phyloP scores from a whole-genome alignment of 2,113 vertebrate species.

The Lepisosteus osseus region DNA sequence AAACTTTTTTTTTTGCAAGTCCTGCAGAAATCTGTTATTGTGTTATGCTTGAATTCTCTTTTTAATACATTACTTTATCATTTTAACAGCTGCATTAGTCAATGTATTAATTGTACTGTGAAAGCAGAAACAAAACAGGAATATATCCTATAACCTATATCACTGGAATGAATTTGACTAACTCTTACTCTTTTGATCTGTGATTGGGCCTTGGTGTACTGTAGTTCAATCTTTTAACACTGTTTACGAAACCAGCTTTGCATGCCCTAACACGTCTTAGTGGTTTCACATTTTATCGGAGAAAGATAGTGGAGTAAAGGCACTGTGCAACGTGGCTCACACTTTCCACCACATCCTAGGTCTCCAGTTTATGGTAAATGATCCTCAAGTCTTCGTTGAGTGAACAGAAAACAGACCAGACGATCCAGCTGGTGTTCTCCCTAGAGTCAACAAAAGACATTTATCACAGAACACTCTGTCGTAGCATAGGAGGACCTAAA shows the following conservation, averaged over 20 bases:
- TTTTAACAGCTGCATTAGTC: too few relatives aligned
- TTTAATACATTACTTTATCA: too few relatives aligned
- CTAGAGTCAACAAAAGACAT: constrained; percentile 51
- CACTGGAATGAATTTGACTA: too few relatives aligned
- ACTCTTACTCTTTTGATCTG: not conserved
- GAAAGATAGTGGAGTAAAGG: constrained; percentile 60
- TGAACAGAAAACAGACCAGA: constrained; percentile 57
- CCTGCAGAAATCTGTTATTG: too few relatives aligned
- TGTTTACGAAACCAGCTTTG: constrained; percentile 61
- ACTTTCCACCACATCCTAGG: constrained; percentile 54
- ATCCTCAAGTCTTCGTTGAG: constrained; percentile 49
- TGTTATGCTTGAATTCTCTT: too few relatives aligned
- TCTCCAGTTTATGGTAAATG: constrained; percentile 52
- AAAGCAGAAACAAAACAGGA: too few relatives aligned
- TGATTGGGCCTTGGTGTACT: not conserved
- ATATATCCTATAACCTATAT: too few relatives aligned
- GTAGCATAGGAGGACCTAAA: constrained; percentile 43
- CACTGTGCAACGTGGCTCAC: constrained; percentile 48
- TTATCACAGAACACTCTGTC: constrained; percentile 55
- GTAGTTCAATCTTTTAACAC: constrained; percentile 57
- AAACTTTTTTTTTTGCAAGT: too few relatives aligned
- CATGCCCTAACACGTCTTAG: constrained; percentile 66
- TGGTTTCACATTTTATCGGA: constrained; percentile 17
- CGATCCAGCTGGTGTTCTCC: constrained; percentile 51
- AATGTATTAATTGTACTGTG: too few relatives aligned